Evolutionary conservation across 2,113 vertebrate species (phyloP).

Genomic region (Hemiprocne comata): DNA sequence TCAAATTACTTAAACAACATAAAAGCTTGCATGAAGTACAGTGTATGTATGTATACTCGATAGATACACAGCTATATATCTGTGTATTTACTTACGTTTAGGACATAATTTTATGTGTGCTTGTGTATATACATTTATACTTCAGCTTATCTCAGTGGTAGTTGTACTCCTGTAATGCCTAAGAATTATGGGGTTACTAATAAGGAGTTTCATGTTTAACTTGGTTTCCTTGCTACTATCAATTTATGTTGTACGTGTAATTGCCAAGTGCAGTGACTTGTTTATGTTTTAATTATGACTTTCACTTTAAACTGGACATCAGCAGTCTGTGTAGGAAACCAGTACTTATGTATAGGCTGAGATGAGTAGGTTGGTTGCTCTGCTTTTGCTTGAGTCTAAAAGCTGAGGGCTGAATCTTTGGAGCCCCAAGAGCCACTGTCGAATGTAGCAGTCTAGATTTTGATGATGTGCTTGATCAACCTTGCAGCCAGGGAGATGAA

Average conservation of each 20-base stretch:
- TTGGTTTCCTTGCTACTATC: background rate
- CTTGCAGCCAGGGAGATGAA: background rate
- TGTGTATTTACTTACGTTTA: background rate
- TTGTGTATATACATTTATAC: background rate
- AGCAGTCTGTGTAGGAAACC: background rate
- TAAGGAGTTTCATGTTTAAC: background rate
- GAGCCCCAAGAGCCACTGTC: background rate
- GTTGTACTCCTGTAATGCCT: background rate
- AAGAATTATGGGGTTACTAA: background rate
- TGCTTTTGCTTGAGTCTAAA: background rate
- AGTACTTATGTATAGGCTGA: background rate
- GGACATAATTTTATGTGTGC: background rate
- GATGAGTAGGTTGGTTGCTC: background rate
- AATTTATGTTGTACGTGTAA: background rate
- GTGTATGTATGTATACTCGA: rapidly evolving
- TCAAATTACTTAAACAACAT: background rate
- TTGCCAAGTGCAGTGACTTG: background rate
- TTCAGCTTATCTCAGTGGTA: background rate
- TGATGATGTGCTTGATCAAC: background rate
- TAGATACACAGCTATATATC: background rate
- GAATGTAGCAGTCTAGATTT: background rate
- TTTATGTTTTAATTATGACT: background rate
- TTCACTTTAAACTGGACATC: background rate
- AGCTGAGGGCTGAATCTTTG: background rate
- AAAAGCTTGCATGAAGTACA: background rate